Percentiles rank a stretch among this genome's conserved stretches.
phyloP scores from a whole-genome alignment of 2,888 invertebrate species.

The Quadroppia sp. region DNA sequence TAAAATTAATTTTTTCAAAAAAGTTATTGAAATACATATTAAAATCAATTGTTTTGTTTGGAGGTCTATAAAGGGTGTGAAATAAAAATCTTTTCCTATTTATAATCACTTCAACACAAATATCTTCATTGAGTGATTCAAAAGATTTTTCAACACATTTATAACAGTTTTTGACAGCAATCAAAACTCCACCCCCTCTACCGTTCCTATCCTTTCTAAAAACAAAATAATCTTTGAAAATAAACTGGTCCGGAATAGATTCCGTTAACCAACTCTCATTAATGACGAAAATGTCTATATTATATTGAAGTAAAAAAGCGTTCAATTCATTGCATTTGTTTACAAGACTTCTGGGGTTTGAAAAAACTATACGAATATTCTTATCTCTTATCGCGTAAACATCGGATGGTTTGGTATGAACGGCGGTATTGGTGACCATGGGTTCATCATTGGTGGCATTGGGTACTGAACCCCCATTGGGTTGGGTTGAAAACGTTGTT shows the following conservation, averaged over 20 bases:
- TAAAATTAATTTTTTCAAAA: background rate
- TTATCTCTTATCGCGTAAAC: background rate
- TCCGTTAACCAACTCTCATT: slow-evolving; percentile 13
- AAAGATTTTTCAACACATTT: background rate
- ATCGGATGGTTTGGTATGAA: too few relatives aligned
- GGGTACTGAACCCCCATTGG: too few relatives aligned
- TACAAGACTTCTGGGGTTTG: background rate
- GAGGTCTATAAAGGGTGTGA: slow-evolving; percentile 17
- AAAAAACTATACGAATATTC: background rate
- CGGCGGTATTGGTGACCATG: too few relatives aligned
- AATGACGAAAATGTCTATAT: background rate
- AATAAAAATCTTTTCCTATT: background rate
- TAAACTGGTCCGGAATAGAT: background rate
- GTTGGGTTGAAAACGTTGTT: too few relatives aligned
- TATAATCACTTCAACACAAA: background rate
- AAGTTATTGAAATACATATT: background rate
- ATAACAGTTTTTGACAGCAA: slow-evolving; percentile 10
- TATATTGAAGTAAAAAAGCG: background rate
- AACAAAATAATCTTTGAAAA: background rate
- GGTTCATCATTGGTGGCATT: too few relatives aligned
- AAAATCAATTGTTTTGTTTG: slow-evolving; percentile 1
- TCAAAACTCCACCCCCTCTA: background rate
- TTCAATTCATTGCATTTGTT: slow-evolving; percentile 17
- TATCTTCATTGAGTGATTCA: background rate
- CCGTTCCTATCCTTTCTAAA: background rate